A percentile compares a stretch with the other conserved stretches of the same genome.
These are phyloP conservation scores for Chamaetylas fuelleborni DNA, from an alignment of 2,113 vertebrate species.

Conservation along the genomic window DNA sequence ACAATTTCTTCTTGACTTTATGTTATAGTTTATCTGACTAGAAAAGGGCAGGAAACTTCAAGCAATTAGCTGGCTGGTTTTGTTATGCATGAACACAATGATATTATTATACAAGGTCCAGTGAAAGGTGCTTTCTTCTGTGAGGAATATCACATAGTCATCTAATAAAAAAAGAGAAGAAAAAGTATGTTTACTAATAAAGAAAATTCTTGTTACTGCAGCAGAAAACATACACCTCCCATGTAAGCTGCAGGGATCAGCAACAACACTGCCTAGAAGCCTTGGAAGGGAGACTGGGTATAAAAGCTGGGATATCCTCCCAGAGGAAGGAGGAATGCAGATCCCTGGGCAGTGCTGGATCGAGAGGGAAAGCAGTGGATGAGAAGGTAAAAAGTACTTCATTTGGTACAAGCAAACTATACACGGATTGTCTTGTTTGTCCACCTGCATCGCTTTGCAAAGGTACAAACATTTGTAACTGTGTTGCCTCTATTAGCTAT, in stretches of 20 bases:
- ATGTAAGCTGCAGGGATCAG: not conserved
- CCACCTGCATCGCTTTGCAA: too few species aligned
- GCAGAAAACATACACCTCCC: not conserved
- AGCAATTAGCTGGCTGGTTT: not conserved
- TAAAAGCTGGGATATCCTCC: not conserved
- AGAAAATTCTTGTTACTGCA: not conserved
- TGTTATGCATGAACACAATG: not conserved
- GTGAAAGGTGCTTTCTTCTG: not conserved
- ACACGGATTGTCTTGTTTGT: too few species aligned
- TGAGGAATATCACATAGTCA: not conserved
- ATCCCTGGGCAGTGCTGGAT: not conserved
- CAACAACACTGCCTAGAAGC: not conserved
- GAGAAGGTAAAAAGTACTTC: too few species aligned
- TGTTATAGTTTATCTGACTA: not conserved
- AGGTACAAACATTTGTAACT: too few species aligned
- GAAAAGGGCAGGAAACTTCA: not conserved
- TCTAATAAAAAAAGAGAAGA: not conserved
- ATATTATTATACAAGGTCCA: not conserved
- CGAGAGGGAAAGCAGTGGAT: not conserved
- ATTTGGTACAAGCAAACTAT: too few species aligned
- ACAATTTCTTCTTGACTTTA: not conserved
- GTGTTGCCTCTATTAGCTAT: too few species aligned
- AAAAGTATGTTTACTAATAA: not conserved
- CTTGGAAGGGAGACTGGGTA: not conserved
- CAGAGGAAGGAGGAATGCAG: not conserved